Evolutionary conservation across 2,113 vertebrate genomes (phyloP).

Genomic region (Oxygymnocypris stewartii): DNA sequence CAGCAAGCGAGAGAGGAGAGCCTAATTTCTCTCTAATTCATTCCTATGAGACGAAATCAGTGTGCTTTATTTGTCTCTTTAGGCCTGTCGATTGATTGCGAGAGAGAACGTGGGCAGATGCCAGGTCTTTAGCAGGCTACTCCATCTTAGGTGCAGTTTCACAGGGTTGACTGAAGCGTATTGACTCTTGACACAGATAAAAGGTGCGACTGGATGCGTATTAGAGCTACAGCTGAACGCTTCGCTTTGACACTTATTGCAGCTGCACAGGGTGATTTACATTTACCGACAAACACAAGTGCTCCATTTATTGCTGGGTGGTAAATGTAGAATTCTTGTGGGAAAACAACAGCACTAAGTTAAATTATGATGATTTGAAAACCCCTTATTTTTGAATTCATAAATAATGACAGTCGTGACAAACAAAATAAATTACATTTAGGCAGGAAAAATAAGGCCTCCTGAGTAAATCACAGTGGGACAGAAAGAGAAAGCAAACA

Average conservation of each 20-base stretch:
- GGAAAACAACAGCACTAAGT: constrained; percentile 18
- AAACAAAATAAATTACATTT: not conserved
- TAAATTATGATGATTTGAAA: constrained; percentile 34
- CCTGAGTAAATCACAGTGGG: not conserved
- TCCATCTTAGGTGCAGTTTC: constrained; percentile 6
- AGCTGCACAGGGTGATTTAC: constrained; percentile 28
- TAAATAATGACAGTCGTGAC: constrained; percentile 13
- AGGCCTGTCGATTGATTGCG: constrained; percentile 26
- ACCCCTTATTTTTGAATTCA: not conserved
- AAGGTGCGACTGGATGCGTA: not conserved
- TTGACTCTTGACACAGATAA: not conserved
- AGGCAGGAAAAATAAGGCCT: not conserved
- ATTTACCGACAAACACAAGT: constrained; percentile 31
- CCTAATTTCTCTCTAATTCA: constrained; percentile 66
- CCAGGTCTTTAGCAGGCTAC: constrained; percentile 22
- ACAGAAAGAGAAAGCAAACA: not conserved
- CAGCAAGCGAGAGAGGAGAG: constrained; percentile 16
- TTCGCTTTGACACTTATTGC: not conserved
- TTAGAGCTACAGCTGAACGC: not conserved
- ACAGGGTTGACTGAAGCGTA: not conserved
- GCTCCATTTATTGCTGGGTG: constrained; percentile 27
- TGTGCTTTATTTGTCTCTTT: constrained; percentile 45
- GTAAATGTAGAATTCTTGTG: constrained; percentile 20
- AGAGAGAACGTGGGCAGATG: constrained; percentile 12
- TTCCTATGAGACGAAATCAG: constrained; percentile 55